Evolutionary conservation across 2,113 vertebrate species (phyloP).

Genomic region (Ctenodactylus gundi): DNA sequence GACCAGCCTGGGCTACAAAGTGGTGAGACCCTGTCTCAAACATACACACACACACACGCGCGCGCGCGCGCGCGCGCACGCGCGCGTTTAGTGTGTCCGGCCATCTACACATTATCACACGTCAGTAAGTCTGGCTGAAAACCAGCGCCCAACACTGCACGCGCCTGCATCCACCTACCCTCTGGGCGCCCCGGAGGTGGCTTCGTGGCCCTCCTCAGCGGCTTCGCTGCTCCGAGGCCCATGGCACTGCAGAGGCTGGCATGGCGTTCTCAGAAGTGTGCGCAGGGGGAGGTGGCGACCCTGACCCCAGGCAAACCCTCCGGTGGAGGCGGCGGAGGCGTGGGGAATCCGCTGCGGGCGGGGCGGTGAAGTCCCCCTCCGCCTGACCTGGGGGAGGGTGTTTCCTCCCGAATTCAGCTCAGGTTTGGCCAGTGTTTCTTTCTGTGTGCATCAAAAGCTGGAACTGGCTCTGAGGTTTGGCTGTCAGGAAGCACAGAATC

Average conservation of each 20-base stretch:
- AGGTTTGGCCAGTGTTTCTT: slow-evolving; percentile 50
- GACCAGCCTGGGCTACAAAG: no score
- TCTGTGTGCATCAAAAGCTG: background rate
- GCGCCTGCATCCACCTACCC: background rate
- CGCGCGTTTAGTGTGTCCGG: background rate
- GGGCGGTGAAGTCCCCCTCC: background rate
- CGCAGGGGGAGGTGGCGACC: no score
- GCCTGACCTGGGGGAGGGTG: background rate
- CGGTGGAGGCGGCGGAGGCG: no score
- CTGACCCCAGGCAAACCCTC: background rate
- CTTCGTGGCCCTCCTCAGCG: background rate
- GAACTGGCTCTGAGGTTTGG: slow-evolving; percentile 18
- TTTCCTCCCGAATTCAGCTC: slow-evolving; percentile 28
- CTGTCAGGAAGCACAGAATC: background rate
- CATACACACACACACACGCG: no score
- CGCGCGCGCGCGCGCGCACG: no score
- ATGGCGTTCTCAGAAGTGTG: background rate
- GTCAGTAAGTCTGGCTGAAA: background rate
- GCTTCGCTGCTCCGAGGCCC: slow-evolving; percentile 1
- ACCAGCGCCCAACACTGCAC: background rate
- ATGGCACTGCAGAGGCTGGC: background rate
- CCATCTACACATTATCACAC: background rate
- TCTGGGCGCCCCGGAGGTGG: background rate
- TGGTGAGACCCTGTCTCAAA: no score
- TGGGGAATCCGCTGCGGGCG: slow-evolving; percentile 10